A percentile compares a stretch with the other conserved stretches of the same genome.
These are phyloP conservation scores for Orchestia grillus DNA, from an alignment of 1,140 invertebrate genomes.

Conservation along the genomic window DNA sequence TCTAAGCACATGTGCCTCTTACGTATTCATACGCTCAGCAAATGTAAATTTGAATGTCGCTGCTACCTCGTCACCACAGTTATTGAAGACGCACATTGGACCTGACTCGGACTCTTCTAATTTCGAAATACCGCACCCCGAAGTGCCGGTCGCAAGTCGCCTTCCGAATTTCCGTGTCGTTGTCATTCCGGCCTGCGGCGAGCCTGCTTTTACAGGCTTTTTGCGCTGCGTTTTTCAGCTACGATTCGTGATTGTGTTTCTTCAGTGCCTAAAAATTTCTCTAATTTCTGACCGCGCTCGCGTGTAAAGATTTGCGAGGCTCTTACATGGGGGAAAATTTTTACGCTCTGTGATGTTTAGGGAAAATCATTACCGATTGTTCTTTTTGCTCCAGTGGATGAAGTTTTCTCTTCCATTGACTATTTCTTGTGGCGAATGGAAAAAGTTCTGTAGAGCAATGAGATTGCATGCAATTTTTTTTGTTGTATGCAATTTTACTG, in stretches of 20 bases:
- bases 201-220: background rate
- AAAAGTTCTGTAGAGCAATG: too few relatives aligned
- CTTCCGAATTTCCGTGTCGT: background rate
- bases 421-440: background rate
- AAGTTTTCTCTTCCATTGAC: background rate
- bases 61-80: too few relatives aligned
- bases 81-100: background rate
- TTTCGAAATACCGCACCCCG: background rate
- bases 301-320: background rate
- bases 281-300: background rate
- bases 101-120: background rate
- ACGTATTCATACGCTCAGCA: too few relatives aligned
- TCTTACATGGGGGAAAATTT: background rate
- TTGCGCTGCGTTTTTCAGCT: background rate
- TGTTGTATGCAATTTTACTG: too few relatives aligned
- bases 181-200: background rate
- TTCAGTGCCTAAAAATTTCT: background rate
- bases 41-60: too few relatives aligned
- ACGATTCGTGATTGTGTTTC: background rate
- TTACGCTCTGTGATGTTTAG: background rate
- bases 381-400: background rate
- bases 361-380: background rate
- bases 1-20: too few relatives aligned
- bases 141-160: background rate
- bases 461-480: too few relatives aligned